Conservation (phyloP, 2,797 vertebrate genomes). For the Pipistrellus pipistrellus region DNA sequence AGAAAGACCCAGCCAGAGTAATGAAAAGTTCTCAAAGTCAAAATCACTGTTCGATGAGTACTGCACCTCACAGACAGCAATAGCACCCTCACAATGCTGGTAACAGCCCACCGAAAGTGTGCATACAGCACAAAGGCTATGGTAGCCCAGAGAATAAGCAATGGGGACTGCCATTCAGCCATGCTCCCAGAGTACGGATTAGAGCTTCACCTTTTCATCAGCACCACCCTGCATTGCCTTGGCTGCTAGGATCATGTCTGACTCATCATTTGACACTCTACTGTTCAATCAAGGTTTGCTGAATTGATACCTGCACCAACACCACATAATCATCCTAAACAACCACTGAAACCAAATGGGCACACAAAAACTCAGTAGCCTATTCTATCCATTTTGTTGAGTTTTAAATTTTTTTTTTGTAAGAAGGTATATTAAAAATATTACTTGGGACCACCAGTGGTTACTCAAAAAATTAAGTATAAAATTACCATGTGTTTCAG, state of each 20-base stretch:
- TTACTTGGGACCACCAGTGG: neutral
- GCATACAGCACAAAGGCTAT: neutral
- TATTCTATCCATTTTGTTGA: neutral
- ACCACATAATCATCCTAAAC: neutral
- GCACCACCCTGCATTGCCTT: neutral
- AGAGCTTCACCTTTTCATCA: no score
- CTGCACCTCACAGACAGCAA: neutral
- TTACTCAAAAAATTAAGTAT: constrained; percentile 25
- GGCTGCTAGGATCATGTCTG: neutral
- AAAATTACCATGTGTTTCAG: neutral
- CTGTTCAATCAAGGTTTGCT: neutral
- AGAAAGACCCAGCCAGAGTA: neutral
- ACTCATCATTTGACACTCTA: neutral
- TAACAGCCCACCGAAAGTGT: neutral
- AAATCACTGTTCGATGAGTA: neutral
- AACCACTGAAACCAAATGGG: neutral
- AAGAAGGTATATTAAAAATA: neutral
- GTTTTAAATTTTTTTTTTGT: neutral
- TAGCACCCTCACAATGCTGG: rapidly evolving
- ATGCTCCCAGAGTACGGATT: neutral
- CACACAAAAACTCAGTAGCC: neutral
- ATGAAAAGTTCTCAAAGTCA: neutral
- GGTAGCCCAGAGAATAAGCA: neutral
- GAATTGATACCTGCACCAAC: neutral
- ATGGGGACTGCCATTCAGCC: neutral